Percentiles rank a stretch among this genome's conserved stretches.
These are phyloP conservation scores for Corythucha ciliata DNA, from an alignment of 2,888 invertebrate species.

Conservation along the genomic window DNA sequence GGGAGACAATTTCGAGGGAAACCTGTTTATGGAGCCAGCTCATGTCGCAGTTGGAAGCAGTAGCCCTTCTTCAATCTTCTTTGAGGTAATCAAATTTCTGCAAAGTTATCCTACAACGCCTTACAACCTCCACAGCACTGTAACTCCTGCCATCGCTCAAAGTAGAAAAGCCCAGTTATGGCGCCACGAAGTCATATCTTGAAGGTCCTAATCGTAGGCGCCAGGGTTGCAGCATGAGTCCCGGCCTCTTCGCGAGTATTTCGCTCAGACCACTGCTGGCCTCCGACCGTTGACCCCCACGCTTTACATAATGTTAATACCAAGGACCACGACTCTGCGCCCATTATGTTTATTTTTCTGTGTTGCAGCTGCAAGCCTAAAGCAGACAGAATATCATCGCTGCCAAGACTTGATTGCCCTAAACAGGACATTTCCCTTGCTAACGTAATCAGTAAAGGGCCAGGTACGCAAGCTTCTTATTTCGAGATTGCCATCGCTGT, in stretches of 20 bases:
- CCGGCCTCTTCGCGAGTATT: too few relatives aligned
- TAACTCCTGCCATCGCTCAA: too few relatives aligned
- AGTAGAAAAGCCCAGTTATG: too few relatives aligned
- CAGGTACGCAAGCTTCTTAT: slow-evolving; percentile 39
- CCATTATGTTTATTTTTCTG: too few relatives aligned
- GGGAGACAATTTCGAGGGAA: slow-evolving; percentile 78
- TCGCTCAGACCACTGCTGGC: too few relatives aligned
- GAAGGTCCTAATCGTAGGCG: too few relatives aligned
- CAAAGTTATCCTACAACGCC: too few relatives aligned
- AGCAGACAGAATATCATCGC: slow-evolving; percentile 4
- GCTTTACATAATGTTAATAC: neutral
- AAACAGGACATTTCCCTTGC: slow-evolving; percentile 41
- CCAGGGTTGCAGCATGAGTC: too few relatives aligned
- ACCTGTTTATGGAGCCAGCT: slow-evolving; percentile 77
- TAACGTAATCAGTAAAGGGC: slow-evolving; percentile 42
- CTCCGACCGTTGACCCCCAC: neutral
- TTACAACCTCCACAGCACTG: too few relatives aligned
- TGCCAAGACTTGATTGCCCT: slow-evolving; percentile 34
- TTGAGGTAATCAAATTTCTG: slow-evolving; percentile 26
- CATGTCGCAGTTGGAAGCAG: slow-evolving; percentile 80
- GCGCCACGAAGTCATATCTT: too few relatives aligned
- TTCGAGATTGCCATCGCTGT: neutral
- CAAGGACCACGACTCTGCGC: too few relatives aligned
- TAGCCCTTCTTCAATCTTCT: slow-evolving; percentile 58
- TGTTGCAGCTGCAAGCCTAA: slow-evolving; percentile 24